Base-by-base conservation (phyloP, 2,113 vertebrate genomes). In the Rafetus swinhoei region DNA sequence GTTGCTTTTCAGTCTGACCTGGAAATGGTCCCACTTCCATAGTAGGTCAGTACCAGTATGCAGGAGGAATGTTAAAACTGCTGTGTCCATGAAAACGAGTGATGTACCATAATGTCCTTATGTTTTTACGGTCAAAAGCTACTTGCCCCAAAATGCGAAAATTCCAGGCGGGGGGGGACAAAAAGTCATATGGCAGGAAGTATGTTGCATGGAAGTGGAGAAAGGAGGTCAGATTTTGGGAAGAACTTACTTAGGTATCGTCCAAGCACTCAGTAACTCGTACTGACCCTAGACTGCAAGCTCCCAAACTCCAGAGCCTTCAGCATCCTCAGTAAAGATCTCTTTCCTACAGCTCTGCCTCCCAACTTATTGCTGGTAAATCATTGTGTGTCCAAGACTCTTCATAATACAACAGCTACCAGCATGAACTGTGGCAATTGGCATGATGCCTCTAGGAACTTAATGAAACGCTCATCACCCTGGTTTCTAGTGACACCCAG, bases 381-480 rank as follows among this genome's bases (percentile, higher is more conserved):
- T 1, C 53, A 29, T 0, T 6, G 52, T 7, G 80, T 56, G 80
- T 27, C 29, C 0, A 1, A 81, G 79, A 25, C 21, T 12, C 92
- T 53, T 50, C 86, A 32, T 62, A 65, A 53, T 16, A 7, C 11
- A 50, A 39, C 74, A 27, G 74, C 45, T 15, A 77, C 21, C 39
- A 50, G 74, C 4, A 4, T 50, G 35, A 50, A 12, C 12, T 9
- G 4, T 76, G 72, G 69, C 69, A 45, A 13, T 22, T 12, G 35
- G 74, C 35, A 6, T 12, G 74, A 15, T 3, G 74, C 45, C 39
- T 50, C 12, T 24, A 77, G 35, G n/a, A 72, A 72, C 32, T 21
- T 19, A 35, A 72, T 18, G 13, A 35, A 18, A 35, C n/a, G 27
- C 25, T 62, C 65, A 5, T 45, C 45, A 32, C 60, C 50, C 82